Evolutionary conservation across 2,888 invertebrate genomes (phyloP).

Genomic region (Timandra comae): DNA sequence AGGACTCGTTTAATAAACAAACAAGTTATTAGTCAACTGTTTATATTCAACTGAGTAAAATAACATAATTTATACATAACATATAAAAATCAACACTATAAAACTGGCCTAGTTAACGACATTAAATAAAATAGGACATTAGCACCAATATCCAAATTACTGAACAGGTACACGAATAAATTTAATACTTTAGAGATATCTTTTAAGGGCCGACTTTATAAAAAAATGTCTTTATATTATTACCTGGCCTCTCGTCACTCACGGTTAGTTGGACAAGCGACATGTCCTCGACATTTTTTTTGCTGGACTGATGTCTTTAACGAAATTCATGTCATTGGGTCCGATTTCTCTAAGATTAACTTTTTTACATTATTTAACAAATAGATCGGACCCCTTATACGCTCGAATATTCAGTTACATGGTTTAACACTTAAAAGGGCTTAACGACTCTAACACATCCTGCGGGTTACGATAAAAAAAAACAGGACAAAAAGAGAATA

Average conservation of each 20-base stretch:
- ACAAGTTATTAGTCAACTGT: no score
- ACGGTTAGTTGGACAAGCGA: conserved; percentile 52
- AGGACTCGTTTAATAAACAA: no score
- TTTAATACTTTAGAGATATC: conserved; percentile 70
- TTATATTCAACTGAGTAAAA: no score
- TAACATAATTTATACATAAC: no score
- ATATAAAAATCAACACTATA: no score
- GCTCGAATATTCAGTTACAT: conserved; percentile 76
- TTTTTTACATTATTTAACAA: conserved; percentile 74
- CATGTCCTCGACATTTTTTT: conserved; percentile 72
- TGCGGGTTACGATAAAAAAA: conserved; percentile 77
- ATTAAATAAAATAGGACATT: background rate
- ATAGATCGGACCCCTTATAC: conserved; percentile 73
- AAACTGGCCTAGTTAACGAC: no score
- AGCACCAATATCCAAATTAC: conserved; percentile 16
- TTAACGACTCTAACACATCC: conserved; percentile 77
- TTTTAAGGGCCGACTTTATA: conserved; percentile 46
- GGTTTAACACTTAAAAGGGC: conserved; percentile 78
- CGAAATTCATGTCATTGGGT: conserved; percentile 74
- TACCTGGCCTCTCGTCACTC: conserved; percentile 56
- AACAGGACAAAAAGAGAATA: conserved; percentile 71
- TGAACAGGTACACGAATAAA: conserved; percentile 52
- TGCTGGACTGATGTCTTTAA: conserved; percentile 69
- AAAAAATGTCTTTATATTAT: conserved; percentile 42
- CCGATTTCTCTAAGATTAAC: conserved; percentile 73